phyloP scores from a whole-genome alignment of 2,113 vertebrate genomes.

The Terrapene triunguis region DNA sequence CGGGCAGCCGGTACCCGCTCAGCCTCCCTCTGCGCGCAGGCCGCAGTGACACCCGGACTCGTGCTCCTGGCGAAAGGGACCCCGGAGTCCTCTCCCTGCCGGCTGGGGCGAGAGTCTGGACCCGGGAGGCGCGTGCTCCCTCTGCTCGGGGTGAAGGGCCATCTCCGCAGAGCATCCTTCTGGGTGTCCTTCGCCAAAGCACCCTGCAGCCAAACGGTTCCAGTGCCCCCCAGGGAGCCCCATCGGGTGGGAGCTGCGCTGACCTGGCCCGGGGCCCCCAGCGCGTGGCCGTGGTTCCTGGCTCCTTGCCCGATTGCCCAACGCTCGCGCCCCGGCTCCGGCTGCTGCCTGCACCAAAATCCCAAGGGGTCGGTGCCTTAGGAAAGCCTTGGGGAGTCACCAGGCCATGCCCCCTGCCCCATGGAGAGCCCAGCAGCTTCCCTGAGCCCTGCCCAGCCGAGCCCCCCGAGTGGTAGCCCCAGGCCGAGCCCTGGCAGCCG shows the following conservation, averaged over 20 bases:
- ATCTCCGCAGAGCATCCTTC: not conserved
- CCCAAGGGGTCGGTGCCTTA: no score
- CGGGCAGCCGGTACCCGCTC: not conserved
- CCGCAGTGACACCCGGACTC: not conserved
- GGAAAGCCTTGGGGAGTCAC: not conserved
- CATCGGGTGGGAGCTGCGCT: no score
- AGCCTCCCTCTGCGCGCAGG: not conserved
- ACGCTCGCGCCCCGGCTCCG: no score
- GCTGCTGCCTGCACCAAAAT: no score
- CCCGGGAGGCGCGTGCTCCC: no score
- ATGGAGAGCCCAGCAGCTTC: not conserved
- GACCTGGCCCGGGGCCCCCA: no score
- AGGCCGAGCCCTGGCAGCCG: no score
- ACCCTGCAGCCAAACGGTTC: no score
- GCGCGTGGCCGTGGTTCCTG: no score
- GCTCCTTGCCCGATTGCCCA: not conserved
- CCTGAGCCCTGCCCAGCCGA: not conserved
- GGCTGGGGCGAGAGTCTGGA: not conserved
- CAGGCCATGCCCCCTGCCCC: not conserved
- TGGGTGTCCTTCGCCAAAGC: no score
- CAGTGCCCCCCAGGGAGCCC: no score
- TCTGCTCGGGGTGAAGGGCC: not conserved
- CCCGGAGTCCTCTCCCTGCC: not conserved
- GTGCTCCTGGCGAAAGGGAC: not conserved
- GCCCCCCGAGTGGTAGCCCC: no score